Base-by-base conservation (phyloP, 2,113 vertebrate genomes). In the Piliocolobus tephrosceles region DNA sequence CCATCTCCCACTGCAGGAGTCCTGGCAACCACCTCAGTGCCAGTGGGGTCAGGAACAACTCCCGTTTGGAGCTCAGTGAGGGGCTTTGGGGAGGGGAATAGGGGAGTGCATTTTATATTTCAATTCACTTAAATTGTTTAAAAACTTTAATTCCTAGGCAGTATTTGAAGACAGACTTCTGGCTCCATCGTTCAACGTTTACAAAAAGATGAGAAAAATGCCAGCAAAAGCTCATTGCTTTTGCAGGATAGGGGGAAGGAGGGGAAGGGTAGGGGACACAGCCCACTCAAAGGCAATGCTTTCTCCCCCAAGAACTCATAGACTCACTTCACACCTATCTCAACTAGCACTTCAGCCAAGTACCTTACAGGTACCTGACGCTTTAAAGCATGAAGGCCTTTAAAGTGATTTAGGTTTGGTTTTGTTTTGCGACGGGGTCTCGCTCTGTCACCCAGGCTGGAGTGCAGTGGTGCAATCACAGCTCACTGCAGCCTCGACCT, bases 151-250 rank as follows among this genome's bases (percentile, higher is more conserved):
- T 90, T 95, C 94, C n/a, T 73, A 78, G 75, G 22, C 79, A 75
- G 32, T 85, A 73, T 95, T 96, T 94, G 83, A 95, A 89, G 57
- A 94, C 52, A 94, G 52, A 94, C 64, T 61, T 85, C 57, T 83
- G 68, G 52, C 40, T 88, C 32, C 20, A 2, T 68, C 95, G 82
- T 50, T 25, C 32, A 80, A 25, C 17, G 0, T 84, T 95, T 94
- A 72, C 81, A 88, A 90, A 87, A 92, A 22, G 43, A 58, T 61
- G 35, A 68, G 25, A 32, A 91, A 80, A 84, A 95, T 58, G 10
- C 27, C 4, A 38, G 38, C 38, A 6, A 25, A 55, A 73, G 40
- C 17, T 94, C 38, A 58, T 27, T 50, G 80, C 45, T 8, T 38
- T 32, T 0, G 2, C 27, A 64, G 27, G 12, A 32, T 64, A 20